Percentiles rank a stretch among this genome's conserved stretches.
phyloP scores from a whole-genome alignment of 2,113 vertebrate species.

The Cricetomys ansorgei region DNA sequence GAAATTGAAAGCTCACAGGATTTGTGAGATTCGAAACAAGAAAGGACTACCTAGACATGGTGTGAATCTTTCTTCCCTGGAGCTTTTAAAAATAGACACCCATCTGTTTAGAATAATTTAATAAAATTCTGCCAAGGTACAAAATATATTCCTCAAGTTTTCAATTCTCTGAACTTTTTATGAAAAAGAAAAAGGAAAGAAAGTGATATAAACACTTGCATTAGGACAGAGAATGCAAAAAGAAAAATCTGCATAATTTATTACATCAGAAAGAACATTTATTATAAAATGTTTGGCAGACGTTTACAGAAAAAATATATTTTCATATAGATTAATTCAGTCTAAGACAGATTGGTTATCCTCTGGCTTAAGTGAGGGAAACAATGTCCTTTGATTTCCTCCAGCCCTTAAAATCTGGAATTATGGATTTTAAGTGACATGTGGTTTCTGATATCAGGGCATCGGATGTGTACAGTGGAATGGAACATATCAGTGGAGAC shows the following conservation, averaged over 20 bases:
- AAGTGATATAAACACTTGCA: background rate
- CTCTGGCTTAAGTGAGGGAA: constrained; percentile 54
- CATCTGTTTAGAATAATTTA: constrained; percentile 71
- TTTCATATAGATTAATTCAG: constrained; percentile 42
- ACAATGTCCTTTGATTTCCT: background rate
- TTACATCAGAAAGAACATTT: constrained; percentile 47
- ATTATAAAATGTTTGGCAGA: constrained; percentile 46
- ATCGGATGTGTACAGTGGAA: background rate
- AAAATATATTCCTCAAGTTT: constrained; percentile 34
- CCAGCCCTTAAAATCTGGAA: background rate
- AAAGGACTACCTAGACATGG: background rate
- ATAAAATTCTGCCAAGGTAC: constrained; percentile 49
- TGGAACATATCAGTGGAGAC: background rate
- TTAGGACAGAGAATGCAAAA: background rate
- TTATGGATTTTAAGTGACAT: constrained; percentile 22
- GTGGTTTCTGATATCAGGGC: constrained; percentile 15
- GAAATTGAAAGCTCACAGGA: background rate
- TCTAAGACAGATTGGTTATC: background rate
- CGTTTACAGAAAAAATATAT: constrained; percentile 53
- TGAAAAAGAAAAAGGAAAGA: background rate
- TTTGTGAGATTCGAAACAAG: background rate
- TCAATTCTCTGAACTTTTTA: constrained; percentile 32
- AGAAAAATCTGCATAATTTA: constrained; percentile 30
- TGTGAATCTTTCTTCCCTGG: background rate
- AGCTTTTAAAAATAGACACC: constrained; percentile 70